Evolutionary conservation across 1,140 invertebrate genomes (phyloP).

Genomic region (Lineus longissimus): DNA sequence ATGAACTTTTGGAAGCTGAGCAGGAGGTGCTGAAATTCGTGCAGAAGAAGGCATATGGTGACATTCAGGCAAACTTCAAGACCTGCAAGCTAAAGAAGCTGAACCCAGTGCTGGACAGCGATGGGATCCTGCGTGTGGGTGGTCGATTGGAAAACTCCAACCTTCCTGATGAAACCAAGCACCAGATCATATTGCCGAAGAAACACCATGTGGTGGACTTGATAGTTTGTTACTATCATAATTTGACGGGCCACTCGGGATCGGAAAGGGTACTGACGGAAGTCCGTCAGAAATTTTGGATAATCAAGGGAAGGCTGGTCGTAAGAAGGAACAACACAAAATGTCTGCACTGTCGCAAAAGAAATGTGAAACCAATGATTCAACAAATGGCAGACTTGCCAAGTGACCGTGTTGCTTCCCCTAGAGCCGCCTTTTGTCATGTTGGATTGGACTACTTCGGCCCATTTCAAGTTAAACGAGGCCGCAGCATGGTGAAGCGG

Average conservation of each 20-base stretch:
- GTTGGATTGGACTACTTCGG: slow-evolving; percentile 16
- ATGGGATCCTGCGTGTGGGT: slow-evolving; percentile 12
- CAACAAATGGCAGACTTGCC: slow-evolving; percentile 15
- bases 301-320: background rate
- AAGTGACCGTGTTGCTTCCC: slow-evolving; percentile 8
- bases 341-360: background rate
- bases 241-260: slow-evolving; percentile 1
- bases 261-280: background rate
- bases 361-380: background rate
- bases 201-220: slow-evolving; percentile 3
- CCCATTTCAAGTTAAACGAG: slow-evolving; percentile 17
- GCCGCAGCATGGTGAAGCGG: slow-evolving; percentile 13
- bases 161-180: too few relatives aligned
- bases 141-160: slow-evolving; percentile 7
- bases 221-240: slow-evolving; percentile 8
- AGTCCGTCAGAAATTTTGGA: slow-evolving; percentile 10
- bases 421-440: slow-evolving; percentile 8
- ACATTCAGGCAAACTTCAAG: slow-evolving; percentile 2
- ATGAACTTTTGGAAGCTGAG: too few relatives aligned
- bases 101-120: slow-evolving; percentile 11
- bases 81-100: slow-evolving; percentile 3
- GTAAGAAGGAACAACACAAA: background rate
- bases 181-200: background rate
- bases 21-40: background rate
- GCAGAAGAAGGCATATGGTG: slow-evolving; percentile 4